phyloP scores from a whole-genome alignment of 2,797 vertebrate genomes.

The Coendou prehensilis region DNA sequence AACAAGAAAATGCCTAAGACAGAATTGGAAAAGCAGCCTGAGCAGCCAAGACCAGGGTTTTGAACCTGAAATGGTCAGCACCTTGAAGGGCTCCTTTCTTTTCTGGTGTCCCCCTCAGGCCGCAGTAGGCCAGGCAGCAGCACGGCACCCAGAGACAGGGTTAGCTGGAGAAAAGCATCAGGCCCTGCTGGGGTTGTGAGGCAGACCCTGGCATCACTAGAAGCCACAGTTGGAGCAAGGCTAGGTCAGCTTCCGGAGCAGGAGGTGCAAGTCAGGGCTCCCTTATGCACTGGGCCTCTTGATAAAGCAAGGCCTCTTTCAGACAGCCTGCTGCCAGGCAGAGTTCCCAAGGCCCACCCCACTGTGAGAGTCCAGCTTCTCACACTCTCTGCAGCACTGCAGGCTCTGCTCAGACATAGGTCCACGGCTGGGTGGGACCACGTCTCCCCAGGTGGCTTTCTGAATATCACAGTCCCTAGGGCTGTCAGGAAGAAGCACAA shows the following conservation, averaged over 20 bases:
- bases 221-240: fast-evolving
- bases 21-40: not conserved
- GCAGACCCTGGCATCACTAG: fast-evolving
- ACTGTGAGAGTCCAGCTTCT: too few relatives aligned
- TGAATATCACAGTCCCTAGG: too few relatives aligned
- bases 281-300: not conserved
- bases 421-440: fast-evolving
- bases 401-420: not conserved
- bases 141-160: fast-evolving
- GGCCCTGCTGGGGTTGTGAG: fast-evolving
- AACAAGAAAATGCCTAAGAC: not conserved
- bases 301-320: not conserved
- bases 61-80: not conserved
- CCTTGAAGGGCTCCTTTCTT: not conserved
- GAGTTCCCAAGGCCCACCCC: not conserved
- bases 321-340: not conserved
- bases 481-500: not conserved
- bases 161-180: fast-evolving
- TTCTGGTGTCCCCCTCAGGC: fast-evolving
- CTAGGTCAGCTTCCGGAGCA: not conserved
- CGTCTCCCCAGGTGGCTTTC: not conserved
- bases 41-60: not conserved
- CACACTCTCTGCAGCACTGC: fast-evolving
- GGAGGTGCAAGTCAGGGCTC: not conserved
- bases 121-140: fast-evolving